Base-by-base conservation (phyloP, 2,113 vertebrate species). In the Chaenocephalus aceratus region DNA sequence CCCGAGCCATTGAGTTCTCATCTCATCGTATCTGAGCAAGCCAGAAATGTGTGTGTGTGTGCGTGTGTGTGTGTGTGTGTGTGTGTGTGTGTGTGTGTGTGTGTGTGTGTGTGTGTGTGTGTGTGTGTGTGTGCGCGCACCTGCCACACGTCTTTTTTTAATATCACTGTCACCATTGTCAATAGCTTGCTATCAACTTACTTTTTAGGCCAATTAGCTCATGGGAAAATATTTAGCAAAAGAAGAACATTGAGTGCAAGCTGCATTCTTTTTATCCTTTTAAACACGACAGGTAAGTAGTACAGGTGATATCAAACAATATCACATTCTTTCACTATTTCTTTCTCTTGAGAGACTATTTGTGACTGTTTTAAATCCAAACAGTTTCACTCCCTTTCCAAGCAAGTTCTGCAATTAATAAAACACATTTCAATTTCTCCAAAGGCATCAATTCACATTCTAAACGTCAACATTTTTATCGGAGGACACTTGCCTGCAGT, bases 11-110 rank as follows among this genome's bases (percentile, higher is more conserved):
- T 79, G 89, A 89, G 78, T 53, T 90, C 88, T 92, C 84, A 79
- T 85, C 85, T 88, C 64, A 77, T 86, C 88, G 84, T 87, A 91
- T 85, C 83, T 65, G 58, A 86, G 83, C 56, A 75, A 85, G 59
- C 74, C 79, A 76, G 34, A 64, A 63, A 56, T 75, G 49, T 48
- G 48, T 60, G 45, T 23, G 23, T 45, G 46, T 30, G 46, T 62
- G 36, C 7, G 36, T 36, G 36, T 36, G 36, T 36, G 36, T 36
- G 62, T 74, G 57, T 46, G 16, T 72, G 30, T 51, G 56, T 65
- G 59, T 66, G 18, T 54, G 57, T 23, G 64, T 45, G 46, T 63
- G 48, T 51, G 44, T 34, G 44, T 64, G 69, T 71, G 60, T 56
- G 21, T 72, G 60, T 69, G 54, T 53, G 4, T 21, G n/a, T 30